Conservation (phyloP, 2,797 vertebrate genomes). For the Sebastes baramenuke region DNA sequence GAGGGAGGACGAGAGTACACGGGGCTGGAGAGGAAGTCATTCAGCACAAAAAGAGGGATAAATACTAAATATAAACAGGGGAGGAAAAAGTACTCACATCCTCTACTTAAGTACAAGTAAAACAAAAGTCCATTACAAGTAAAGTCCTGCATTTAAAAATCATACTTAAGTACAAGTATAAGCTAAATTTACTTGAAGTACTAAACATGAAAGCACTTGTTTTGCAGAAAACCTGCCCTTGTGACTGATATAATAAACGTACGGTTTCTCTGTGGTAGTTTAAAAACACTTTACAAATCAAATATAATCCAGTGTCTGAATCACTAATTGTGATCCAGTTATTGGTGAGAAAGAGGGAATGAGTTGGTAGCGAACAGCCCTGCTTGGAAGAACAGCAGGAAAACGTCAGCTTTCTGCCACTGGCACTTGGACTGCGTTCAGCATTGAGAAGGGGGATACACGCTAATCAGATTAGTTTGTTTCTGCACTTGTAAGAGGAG, state of each 20-base stretch:
- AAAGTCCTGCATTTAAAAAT: background rate
- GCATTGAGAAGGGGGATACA: conserved; percentile 52
- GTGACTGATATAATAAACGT: background rate
- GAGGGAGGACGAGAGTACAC: background rate
- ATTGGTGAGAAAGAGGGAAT: conserved; percentile 17
- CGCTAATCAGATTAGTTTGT: conserved; percentile 70
- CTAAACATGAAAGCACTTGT: background rate
- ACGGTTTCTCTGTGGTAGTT: background rate
- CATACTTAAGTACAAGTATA: background rate
- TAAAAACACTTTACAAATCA: background rate
- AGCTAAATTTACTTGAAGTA: background rate
- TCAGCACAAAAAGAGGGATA: background rate
- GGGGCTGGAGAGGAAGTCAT: background rate
- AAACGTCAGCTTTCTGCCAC: conserved; percentile 37
- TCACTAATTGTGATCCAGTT: conserved; percentile 29
- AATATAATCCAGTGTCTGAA: conserved; percentile 30
- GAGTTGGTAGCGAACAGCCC: conserved; percentile 27
- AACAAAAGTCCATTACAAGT: background rate
- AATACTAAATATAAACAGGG: background rate
- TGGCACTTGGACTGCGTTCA: conserved; percentile 48
- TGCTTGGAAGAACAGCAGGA: conserved; percentile 21
- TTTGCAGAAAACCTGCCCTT: background rate
- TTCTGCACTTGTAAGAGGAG: conserved; percentile 62
- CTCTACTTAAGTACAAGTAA: background rate
- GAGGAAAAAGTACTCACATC: background rate